Evolutionary conservation across 2,113 vertebrate species (phyloP), one percentile per base, ranked within the genome.

Genomic region (Egretta garzetta): DNA sequence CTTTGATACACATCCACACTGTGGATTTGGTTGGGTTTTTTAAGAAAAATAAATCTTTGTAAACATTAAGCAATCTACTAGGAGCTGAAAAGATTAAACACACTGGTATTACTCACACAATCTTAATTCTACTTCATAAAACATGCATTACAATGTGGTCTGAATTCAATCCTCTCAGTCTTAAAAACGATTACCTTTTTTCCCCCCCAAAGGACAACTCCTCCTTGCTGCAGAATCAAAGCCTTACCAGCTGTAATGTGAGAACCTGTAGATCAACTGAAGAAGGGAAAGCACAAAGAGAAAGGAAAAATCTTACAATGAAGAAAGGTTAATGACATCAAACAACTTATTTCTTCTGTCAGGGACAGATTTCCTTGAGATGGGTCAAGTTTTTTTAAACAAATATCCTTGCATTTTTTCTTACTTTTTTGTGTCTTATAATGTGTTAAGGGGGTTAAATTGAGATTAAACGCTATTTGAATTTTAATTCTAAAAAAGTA

Each of bases 151-250:
- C 12, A 32, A 24, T 10, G 14, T 4, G 4, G 14, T 24, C 52
- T 56, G 26, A 56, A 86, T 67, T 88, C 27, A 68, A 1, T 21
- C 22, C 28, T 59, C 73, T 79, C 16, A 18, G 8, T 41, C 17
- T 8, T 14, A 39, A 9, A 50, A 59, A 50, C 8, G 26, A 10
- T 26, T 52, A 20, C 18, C 15, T 49, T 8, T 15, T 32, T 55
- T 12, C 0, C 1, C 4, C 17, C 10, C 4, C 39, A 41, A 41
- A 50, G 3, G 13, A 9, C 2, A 4, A 0, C 21, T 58, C 6
- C 39, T 47, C 26, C 12, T 4, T 30, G 66, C 72, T 84, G 23
- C n/a, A 55, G 26, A 24, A 86, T 33, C 33, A 35, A 85, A 87
- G 5, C 4, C 30, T 79, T 79, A 62, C 10, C 37, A 59, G n/a